Conservation (phyloP, 64 coral and sea anemone genomes). For the Hydrozoanthus tunicans region DNA sequence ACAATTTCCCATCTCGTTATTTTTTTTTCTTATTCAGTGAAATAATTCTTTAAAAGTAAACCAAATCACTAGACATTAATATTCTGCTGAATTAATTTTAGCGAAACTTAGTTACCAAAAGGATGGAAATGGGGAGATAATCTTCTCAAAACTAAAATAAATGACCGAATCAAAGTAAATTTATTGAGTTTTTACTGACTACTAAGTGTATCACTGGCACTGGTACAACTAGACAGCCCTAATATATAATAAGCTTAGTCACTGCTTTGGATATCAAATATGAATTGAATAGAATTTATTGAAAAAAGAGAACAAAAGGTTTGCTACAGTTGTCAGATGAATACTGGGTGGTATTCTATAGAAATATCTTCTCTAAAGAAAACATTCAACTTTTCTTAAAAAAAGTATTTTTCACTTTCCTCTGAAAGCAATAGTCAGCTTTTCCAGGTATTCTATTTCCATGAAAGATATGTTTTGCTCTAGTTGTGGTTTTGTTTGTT, state of each 20-base stretch:
- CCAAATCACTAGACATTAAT: not conserved
- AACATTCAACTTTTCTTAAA: not conserved
- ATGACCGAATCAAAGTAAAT: too few relatives aligned
- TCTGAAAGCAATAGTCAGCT: too few relatives aligned
- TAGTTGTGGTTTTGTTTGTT: too few relatives aligned
- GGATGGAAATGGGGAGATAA: too few relatives aligned
- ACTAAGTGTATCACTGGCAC: not conserved
- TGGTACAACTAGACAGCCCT: not conserved
- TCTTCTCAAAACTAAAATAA: too few relatives aligned
- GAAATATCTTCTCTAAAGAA: not conserved
- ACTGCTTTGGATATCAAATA: not conserved
- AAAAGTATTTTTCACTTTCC: not conserved
- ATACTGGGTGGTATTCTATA: not conserved
- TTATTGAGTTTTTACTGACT: not conserved
- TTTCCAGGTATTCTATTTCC: too few relatives aligned
- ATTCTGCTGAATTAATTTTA: not conserved
- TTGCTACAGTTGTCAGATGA: not conserved
- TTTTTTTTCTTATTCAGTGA: not conserved
- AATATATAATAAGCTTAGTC: not conserved
- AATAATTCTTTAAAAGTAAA: not conserved
- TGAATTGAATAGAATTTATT: constrained; percentile 28
- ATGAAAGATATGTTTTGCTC: too few relatives aligned
- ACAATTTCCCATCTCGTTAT: not conserved
- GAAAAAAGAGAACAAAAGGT: not conserved
- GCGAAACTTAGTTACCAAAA: too few relatives aligned